Base-by-base conservation (phyloP, 2,113 vertebrate genomes). In the Callospermophilus lateralis region DNA sequence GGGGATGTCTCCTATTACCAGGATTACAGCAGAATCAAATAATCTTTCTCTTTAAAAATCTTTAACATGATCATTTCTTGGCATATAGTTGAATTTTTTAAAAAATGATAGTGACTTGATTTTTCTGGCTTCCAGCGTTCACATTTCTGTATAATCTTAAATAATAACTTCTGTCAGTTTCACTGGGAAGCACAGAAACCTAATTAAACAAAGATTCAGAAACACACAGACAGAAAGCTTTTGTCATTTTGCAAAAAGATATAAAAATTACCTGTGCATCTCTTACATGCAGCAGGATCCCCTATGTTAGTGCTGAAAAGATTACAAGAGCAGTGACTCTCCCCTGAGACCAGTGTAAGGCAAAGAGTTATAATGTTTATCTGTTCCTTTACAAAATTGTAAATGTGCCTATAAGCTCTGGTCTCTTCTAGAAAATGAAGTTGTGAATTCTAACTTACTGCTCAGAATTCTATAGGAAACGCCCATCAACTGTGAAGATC, bases 121-220 rank as follows among this genome's bases (percentile, higher is more conserved):
- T 90, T 51, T 80, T 95, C 67, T 87, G 39, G 11, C 34, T 83
- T 90, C 26, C 22, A 74, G 34, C 13, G 84, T 88, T 87, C 19
- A 20, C 51, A 68, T 34, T 84, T 84, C 61, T 76, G 17, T 81
- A 8, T 89, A 73, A 84, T 85, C 32, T 91, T 73, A 77, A 90
- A 97, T 90, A 77, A 16, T 88, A 81, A 83, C 51, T 95, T 87
- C 51, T 61, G 85, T 85, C 73, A 89, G 32, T 55, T 95, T n/a
- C 85, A 10, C 61, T 70, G 6, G 42, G n/a, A 76, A 84, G 30
- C 19, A 85, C 19, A 89, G 51, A 93, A 91, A 95, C 28, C 37
- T 91, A 93, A 81, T 63, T 96, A 93, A 94, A 96, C 5, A 7
- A 88, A 9, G 0, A 83, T 39, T 58, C 16, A 24, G 22, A 70